Evolutionary conservation across 30 jellyfish, hydroid and myxozoan genomes (phyloP).

Genomic region (Catostylus mosaicus): DNA sequence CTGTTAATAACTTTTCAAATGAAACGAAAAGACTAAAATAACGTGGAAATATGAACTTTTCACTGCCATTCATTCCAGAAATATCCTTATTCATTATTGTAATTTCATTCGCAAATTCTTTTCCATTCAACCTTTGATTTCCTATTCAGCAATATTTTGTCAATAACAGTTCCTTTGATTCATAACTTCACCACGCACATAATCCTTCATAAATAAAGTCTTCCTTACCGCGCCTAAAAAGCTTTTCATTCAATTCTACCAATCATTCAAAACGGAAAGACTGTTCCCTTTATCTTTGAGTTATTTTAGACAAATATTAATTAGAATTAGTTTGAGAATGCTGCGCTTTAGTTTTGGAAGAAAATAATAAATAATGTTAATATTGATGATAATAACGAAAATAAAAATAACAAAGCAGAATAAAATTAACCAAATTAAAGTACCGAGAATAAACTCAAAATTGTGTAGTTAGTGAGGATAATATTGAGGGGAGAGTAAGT

Average conservation of each 20-base stretch:
- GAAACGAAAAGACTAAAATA: too few relatives aligned
- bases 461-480: too few relatives aligned
- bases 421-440: too few relatives aligned
- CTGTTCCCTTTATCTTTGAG: background rate
- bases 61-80: constrained; percentile 12
- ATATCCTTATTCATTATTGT: background rate
- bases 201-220: background rate
- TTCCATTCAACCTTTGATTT: background rate
- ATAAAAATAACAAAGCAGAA: too few relatives aligned
- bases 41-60: background rate
- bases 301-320: background rate
- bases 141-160: background rate
- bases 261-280: background rate
- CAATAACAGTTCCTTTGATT: background rate
- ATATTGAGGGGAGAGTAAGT: too few relatives aligned
- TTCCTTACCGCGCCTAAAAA: constrained; percentile 1
- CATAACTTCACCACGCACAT: background rate
- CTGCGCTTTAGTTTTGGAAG: background rate
- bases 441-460: too few relatives aligned
- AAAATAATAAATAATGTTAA: background rate
- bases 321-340: background rate
- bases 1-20: too few relatives aligned
- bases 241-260: background rate
- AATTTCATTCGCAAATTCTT: background rate
- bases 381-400: background rate